A percentile compares a stretch with the other conserved stretches of the same genome.
Evolutionary conservation across 2,797 vertebrate genomes (phyloP).

Genomic region (Mormyrops attenuatus): DNA sequence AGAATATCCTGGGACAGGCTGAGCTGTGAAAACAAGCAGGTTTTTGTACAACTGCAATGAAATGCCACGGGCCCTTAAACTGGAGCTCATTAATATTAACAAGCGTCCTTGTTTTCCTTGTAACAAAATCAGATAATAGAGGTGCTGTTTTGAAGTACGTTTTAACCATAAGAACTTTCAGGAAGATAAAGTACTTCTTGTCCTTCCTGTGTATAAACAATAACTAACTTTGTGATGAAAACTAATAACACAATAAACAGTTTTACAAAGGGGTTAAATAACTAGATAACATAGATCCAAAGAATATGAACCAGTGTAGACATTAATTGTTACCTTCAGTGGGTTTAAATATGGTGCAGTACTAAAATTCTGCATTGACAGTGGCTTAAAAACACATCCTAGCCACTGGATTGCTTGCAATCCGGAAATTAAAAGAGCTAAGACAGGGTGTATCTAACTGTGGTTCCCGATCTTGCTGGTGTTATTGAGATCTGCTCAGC

Average conservation of each 20-base stretch:
- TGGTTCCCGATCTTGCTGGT: not conserved
- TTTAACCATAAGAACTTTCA: not conserved
- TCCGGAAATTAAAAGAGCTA: not conserved
- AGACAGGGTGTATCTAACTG: not conserved
- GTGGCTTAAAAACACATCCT: not conserved
- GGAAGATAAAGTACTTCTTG: not conserved
- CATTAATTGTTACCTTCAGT: not conserved
- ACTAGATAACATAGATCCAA: not conserved
- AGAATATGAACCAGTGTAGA: not conserved
- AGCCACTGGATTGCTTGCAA: not conserved
- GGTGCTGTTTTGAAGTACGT: not conserved
- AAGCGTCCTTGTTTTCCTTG: not conserved
- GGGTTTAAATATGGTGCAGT: not conserved
- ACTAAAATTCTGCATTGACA: not conserved
- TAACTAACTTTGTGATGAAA: not conserved
- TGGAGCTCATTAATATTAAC: not conserved
- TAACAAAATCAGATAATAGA: not conserved
- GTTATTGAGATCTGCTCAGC: not conserved
- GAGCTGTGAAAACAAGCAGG: not conserved
- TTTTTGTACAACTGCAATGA: not conserved
- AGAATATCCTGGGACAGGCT: not conserved
- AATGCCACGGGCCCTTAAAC: not conserved
- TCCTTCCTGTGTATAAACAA: not conserved
- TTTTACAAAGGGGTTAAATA: not conserved
- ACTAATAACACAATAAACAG: not conserved